Evolutionary conservation across 2,113 vertebrate species (phyloP).

Genomic region (Saimiri boliviensis): DNA sequence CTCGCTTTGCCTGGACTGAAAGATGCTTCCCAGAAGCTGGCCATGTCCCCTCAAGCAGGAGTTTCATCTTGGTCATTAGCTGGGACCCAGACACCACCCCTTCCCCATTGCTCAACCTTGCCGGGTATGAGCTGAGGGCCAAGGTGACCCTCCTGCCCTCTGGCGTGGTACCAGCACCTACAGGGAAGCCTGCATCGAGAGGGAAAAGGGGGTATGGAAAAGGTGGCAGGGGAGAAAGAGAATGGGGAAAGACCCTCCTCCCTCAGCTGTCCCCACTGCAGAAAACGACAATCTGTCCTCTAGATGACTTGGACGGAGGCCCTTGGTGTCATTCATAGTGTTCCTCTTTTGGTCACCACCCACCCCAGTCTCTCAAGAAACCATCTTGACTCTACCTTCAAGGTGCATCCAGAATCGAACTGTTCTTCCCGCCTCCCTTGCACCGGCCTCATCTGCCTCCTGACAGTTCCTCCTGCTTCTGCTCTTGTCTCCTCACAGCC

Average conservation of each 20-base stretch:
- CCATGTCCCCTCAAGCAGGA: too few relatives aligned
- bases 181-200: too few relatives aligned
- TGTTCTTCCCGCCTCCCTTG: accelerated
- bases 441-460: neutral
- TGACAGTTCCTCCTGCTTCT: neutral
- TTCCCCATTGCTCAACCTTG: too few relatives aligned
- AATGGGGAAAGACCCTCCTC: neutral
- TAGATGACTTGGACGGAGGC: neutral
- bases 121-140: neutral
- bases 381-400: accelerated
- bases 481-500: neutral
- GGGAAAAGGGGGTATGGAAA: neutral
- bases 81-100: neutral
- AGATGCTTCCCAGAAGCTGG: neutral
- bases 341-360: too few relatives aligned
- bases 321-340: neutral
- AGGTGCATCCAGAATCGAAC: neutral
- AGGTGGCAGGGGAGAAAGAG: neutral
- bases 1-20: neutral
- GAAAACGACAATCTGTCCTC: accelerated
- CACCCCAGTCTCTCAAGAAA: neutral
- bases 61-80: neutral
- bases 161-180: neutral
- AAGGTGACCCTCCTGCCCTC: accelerated
- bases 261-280: accelerated